These are phyloP conservation scores for Psix sp. DNA, from an alignment of 1,140 invertebrate species.

Conservation along the genomic window DNA sequence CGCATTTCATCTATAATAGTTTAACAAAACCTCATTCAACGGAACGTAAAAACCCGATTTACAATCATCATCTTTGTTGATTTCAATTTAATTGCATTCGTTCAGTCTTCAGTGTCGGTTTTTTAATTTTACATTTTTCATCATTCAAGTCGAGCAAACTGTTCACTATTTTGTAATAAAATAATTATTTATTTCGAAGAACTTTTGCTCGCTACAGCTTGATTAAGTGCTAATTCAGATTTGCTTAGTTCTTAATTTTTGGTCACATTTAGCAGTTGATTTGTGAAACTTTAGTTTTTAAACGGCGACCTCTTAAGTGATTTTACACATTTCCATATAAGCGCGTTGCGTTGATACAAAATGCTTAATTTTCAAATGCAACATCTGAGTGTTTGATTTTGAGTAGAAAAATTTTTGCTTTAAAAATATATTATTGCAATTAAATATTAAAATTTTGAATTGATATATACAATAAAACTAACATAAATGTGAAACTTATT, in stretches of 20 bases:
- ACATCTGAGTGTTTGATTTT: conserved; percentile 3
- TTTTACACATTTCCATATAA: neutral
- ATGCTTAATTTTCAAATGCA: conserved; percentile 22
- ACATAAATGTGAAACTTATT: too few species aligned
- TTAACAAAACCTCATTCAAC: too few species aligned
- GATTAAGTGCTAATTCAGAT: too few species aligned
- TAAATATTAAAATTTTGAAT: conserved; percentile 1
- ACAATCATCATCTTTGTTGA: too few species aligned
- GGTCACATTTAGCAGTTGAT: neutral
- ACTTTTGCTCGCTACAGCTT: conserved; percentile 27
- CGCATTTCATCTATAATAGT: too few species aligned
- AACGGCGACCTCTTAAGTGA: neutral
- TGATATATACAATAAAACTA: neutral
- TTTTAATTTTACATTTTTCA: conserved; percentile 11
- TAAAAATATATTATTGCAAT: conserved; percentile 5
- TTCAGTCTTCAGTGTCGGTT: conserved; percentile 67
- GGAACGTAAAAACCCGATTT: conserved; percentile 5
- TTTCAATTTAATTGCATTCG: conserved; percentile 59
- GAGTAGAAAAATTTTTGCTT: conserved; percentile 22
- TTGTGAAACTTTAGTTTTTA: neutral
- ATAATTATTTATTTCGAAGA: conserved; percentile 46
- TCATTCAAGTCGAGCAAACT: conserved; percentile 34
- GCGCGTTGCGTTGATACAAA: conserved; percentile 21
- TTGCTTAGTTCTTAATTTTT: too few species aligned
- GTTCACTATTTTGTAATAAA: conserved; percentile 39